Percentiles rank a stretch among this genome's conserved stretches.
These are phyloP conservation scores for Petrolisthes cinctipes DNA, from an alignment of 2,888 invertebrate genomes.

Conservation along the genomic window DNA sequence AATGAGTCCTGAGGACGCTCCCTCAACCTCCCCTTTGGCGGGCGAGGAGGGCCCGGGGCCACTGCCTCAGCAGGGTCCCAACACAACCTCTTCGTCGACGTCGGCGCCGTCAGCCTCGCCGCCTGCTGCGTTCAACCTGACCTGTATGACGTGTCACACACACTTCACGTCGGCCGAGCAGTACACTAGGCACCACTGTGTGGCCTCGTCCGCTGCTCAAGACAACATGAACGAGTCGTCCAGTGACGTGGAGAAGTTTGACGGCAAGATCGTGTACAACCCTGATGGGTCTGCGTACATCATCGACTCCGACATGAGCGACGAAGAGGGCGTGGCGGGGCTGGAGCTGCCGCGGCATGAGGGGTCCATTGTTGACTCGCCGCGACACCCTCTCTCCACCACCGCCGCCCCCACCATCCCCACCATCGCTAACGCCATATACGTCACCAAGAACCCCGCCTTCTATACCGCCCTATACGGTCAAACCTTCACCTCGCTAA, in stretches of 20 bases:
- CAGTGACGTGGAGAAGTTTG: conserved; percentile 92
- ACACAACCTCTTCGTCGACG: conserved; percentile 57
- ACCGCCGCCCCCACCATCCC: conserved; percentile 74
- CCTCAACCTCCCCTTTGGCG: conserved; percentile 64
- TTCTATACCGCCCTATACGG: conserved; percentile 78
- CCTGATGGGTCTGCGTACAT: conserved; percentile 97
- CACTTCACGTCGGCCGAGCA: conserved; percentile 65
- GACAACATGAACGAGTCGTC: conserved; percentile 57
- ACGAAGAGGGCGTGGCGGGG: conserved; percentile 75
- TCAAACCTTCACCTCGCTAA: conserved; percentile 68
- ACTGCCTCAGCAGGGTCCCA: conserved; percentile 52
- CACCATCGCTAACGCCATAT: conserved; percentile 86
- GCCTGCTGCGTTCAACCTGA: conserved; percentile 61
- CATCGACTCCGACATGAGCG: conserved; percentile 86
- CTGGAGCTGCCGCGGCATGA: conserved; percentile 78
- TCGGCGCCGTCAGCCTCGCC: conserved; percentile 56
- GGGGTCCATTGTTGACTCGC: conserved; percentile 83
- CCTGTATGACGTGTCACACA: conserved; percentile 65
- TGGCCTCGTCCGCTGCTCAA: conserved; percentile 58
- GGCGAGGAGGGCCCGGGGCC: conserved; percentile 64
- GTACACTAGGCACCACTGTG: conserved; percentile 63
- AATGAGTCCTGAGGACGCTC: conserved; percentile 66
- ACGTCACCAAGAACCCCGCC: conserved; percentile 81
- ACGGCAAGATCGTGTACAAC: conserved; percentile 97
- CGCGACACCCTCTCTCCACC: conserved; percentile 70